A percentile compares a stretch with the other conserved stretches of the same genome.
Conservation (phyloP, 1,140 invertebrate genomes). For the Drosophila suzukii region DNA sequence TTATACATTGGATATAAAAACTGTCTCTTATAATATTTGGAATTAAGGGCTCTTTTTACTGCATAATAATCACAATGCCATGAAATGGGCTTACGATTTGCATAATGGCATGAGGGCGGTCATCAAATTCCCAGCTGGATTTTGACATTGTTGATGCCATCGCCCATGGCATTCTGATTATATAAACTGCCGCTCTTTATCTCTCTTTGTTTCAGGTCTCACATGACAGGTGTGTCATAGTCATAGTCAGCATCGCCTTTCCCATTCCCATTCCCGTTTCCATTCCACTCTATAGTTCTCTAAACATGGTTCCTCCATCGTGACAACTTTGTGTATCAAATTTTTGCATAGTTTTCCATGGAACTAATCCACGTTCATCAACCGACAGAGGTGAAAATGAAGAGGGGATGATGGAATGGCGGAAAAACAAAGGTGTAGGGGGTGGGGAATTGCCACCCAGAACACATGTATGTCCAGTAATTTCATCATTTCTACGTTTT, state of each 20-base stretch:
- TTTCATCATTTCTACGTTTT: constrained; percentile 80
- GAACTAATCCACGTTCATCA: constrained; percentile 48
- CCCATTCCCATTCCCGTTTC: background rate
- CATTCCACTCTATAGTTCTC: background rate
- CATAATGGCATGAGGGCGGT: background rate
- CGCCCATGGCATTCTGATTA: constrained; percentile 28
- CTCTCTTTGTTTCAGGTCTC: constrained; percentile 33
- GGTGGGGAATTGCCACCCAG: constrained; percentile 21
- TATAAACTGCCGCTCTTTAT: constrained; percentile 31
- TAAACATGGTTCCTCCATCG: constrained; percentile 5
- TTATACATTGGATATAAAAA: background rate
- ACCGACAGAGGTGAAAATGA: background rate
- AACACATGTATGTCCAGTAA: constrained; percentile 71
- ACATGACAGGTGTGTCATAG: constrained; percentile 46
- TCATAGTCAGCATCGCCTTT: constrained; percentile 27
- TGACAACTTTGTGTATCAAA: constrained; percentile 52
- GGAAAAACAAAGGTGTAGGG: background rate
- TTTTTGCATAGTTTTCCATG: constrained; percentile 64
- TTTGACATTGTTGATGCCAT: constrained; percentile 26
- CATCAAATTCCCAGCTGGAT: constrained; percentile 20
- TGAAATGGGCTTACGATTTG: constrained; percentile 11
- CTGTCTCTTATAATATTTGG: background rate
- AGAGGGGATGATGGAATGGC: background rate
- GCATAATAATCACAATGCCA: background rate
- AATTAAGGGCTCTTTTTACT: background rate